Base-by-base conservation (phyloP, 1,140 invertebrate species). In the Euwallacea fornicatus region DNA sequence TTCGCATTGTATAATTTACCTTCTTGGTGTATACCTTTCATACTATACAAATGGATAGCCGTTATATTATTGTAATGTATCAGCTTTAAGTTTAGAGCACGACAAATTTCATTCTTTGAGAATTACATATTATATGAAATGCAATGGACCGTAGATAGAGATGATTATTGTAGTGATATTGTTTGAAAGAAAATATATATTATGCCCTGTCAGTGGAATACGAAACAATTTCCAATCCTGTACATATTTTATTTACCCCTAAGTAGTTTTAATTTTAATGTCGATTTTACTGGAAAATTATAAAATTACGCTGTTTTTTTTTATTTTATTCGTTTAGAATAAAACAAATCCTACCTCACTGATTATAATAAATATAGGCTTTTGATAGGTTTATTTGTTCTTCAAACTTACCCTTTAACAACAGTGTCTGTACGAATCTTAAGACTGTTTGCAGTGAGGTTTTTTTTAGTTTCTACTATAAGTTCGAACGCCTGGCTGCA, bases 161-260 rank as follows among this genome's bases (percentile, higher is more conserved):
- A 65, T 56, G 46, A 53, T 55, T 73, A 58, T 63, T 61, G 43
- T 75, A 75, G 71, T 67, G 70, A 71, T 66, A 54, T 69, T 70
- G 71, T 69, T 73, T 71, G 75, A 75, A 71, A 74, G 69, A 73
- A 69, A 65, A 56, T 41, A 65, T 65, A 65, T 61, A 44, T 67
- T 64, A 66, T 56, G 73, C 71, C 67, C 73, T 74, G 72, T 74
- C 65, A 59, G 47, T 58, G 58, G 58, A 68, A 55, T 67, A 58
- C 66, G 63, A 70, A 73, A 73, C 73, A 76, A 76, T 76, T 75
- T 76, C 73, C 73, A 76, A 73, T 74, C 54, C 62, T 76, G 69
- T 76, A 75, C 58, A 75, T 72, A 71, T 69, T 64, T 74, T 74
- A 66, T 60, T 72, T 70, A 69, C 63, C 55, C 42, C 56, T 67